Base-by-base conservation (phyloP, 2,888 invertebrate species). In the Chrysolina haemoptera region DNA sequence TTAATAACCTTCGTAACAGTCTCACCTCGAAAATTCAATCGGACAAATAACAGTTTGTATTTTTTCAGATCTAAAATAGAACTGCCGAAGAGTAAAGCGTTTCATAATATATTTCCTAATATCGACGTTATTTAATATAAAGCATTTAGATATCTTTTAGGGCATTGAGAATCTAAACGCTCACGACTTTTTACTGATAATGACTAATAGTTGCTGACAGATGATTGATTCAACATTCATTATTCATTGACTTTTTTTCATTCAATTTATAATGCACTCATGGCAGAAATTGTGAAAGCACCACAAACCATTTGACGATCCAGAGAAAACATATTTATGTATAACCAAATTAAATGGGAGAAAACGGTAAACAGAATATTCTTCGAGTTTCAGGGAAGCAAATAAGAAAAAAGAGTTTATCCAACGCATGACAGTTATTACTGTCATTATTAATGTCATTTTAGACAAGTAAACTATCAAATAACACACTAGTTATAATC, bases 91-190 rank as follows among this genome's bases (percentile, higher is more conserved):
- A 27, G 27, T 10, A 59, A 59, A 27, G 35, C 35, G 2, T 59
- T 59, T 59, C 59, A 3, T 59, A 59, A 59, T 11, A 6, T 59
- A 35, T 59, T 59, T 59, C 9, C 59, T 35, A 59, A 59, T 59
- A 35, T 22, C 14, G 59, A 2, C 14, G 59, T 59, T 22, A 59
- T 59, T 59, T 59, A 14, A 59, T 27, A 10, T 59, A 14, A 59
- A 27, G 27, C 59, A 35, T 22, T 59, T 35, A 4, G 0, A 20
- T 10, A 53, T 53, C 53, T 16, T 53, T 53, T 10, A 20, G 18
- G 10, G 20, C 20, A 20, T 53, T 53, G 5, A 20, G 18, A 22
- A 18, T 20, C 4, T 53, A 18, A 18, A 6, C 20, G 53, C 4
- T 20, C 18, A 53, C 53, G 53, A 53, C 18, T 53, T 53, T 50